phyloP scores from a whole-genome alignment of 2,888 invertebrate species.

The Drosophila paramelanica region DNA sequence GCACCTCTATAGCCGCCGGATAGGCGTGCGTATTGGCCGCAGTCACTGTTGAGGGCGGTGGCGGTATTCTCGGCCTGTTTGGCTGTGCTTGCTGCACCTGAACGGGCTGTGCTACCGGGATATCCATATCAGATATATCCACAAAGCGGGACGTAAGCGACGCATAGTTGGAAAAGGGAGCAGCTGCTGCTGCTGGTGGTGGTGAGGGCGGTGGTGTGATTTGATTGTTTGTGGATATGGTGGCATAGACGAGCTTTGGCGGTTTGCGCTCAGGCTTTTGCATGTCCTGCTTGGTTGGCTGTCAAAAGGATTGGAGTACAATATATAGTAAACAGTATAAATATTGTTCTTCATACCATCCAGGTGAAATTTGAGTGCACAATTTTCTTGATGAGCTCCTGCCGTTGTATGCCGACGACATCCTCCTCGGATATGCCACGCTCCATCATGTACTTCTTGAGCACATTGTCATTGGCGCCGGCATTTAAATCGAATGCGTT shows the following conservation, averaged over 20 bases:
- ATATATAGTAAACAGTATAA: background rate
- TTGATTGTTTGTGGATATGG: conserved; percentile 68
- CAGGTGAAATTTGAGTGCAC: conserved; percentile 80
- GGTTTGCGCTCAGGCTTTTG: conserved; percentile 20
- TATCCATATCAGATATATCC: conserved; percentile 63
- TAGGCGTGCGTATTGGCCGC: conserved; percentile 56
- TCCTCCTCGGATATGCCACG: conserved; percentile 78
- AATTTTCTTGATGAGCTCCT: conserved; percentile 76
- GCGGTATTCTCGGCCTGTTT: conserved; percentile 46
- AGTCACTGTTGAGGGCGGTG: conserved; percentile 65
- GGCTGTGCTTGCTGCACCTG: conserved; percentile 45
- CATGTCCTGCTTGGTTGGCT: conserved; percentile 62
- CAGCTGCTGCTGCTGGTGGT: conserved; percentile 29
- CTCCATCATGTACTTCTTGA: conserved; percentile 82
- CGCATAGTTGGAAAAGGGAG: conserved; percentile 58
- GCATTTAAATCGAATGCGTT: conserved; percentile 79
- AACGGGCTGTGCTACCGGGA: conserved; percentile 33
- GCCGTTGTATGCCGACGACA: conserved; percentile 67
- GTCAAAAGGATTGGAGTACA: background rate
- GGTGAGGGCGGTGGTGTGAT: conserved; percentile 61
- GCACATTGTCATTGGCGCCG: conserved; percentile 70
- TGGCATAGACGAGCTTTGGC: conserved; percentile 65
- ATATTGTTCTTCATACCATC: conserved; percentile 59
- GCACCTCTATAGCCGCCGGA: conserved; percentile 52
- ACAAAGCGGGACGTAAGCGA: conserved; percentile 64